Base-by-base conservation (phyloP, 2,113 vertebrate species). In the Talpa occidentalis region DNA sequence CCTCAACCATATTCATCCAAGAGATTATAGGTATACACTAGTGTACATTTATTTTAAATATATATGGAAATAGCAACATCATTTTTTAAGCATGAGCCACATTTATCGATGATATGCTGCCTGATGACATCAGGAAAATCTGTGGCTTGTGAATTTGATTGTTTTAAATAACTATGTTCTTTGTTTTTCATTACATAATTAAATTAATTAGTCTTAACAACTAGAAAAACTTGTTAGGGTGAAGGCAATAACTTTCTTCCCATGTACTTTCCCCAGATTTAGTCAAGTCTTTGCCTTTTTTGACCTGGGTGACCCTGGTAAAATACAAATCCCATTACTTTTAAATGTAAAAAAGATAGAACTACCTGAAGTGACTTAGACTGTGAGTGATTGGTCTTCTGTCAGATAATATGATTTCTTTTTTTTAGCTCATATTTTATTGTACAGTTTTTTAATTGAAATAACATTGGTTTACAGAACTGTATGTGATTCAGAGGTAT, bases 161-260 rank as follows among this genome's bases (percentile, higher is more conserved):
- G 14, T 62, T 26, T 40, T 47, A 73, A 28, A 59, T 62, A 73
- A 81, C 49, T 35, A 95, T 76, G 16, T 67, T 81, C 22, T 74
- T n/a, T 30, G 30, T 91, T 90, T 90, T 86, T 26, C 16, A 21
- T 24, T 79, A 32, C 12, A 32, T 86, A 81, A 81, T 85, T 81
- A 73, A 49, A 74, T 49, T 66, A 32, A 90, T 9, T 80, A 92
- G 44, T 22, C 42, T 84, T 42, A 59, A 78, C 40, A 84, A 79
- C 4, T 22, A 11, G 16, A 21, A 21, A 56, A 85, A 42, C 40
- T 54, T 89, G 10, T 62, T 44, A 19, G 40, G 37, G 21, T 62
- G 62, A 73, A 84, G 35, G 32, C 47, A 59, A 2, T 24, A n/a
- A 4, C 24, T 73, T 56, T 21, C 69, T 22, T 37, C 10, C 47